Conservation (phyloP, 2,888 invertebrate genomes). For the Ecdyonurus torrentis region DNA sequence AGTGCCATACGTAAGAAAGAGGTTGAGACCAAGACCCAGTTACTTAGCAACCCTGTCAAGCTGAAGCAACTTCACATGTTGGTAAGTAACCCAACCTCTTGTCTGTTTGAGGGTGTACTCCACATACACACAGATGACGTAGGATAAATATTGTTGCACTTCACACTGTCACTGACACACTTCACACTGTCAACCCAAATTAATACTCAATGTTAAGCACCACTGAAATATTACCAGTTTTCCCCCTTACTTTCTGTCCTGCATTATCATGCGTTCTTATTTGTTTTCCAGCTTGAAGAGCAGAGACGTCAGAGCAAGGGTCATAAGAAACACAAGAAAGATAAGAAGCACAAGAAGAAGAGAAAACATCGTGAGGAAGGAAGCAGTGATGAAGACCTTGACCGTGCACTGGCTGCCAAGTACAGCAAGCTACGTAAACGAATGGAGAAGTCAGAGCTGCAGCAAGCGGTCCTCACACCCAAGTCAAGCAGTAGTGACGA, state of each 20-base stretch:
- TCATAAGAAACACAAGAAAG: slow-evolving; percentile 22
- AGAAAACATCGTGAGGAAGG: slow-evolving; percentile 22
- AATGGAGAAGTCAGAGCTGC: slow-evolving; percentile 27
- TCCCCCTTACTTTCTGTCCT: slow-evolving; percentile 3
- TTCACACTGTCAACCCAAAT: too few species aligned
- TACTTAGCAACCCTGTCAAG: slow-evolving; percentile 83
- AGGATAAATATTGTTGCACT: too few species aligned
- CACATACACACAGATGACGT: too few species aligned
- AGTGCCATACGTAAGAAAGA: slow-evolving; percentile 78
- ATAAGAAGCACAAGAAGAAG: slow-evolving; percentile 21
- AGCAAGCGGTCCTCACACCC: slow-evolving; percentile 21
- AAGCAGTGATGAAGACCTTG: slow-evolving; percentile 34
- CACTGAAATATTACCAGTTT: too few species aligned
- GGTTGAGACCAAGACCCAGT: slow-evolving; percentile 65
- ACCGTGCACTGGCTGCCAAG: slow-evolving; percentile 50
- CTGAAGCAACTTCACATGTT: slow-evolving; percentile 70
- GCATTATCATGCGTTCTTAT: slow-evolving; percentile 12
- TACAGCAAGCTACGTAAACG: slow-evolving; percentile 45
- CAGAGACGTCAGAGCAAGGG: too few species aligned
- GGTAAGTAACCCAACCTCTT: too few species aligned
- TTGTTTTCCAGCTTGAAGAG: slow-evolving; percentile 21
- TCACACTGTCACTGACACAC: too few species aligned
- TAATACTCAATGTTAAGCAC: too few species aligned
- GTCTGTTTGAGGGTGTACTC: too few species aligned
- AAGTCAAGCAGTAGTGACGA: slow-evolving; percentile 6